These are phyloP conservation scores for Argya squamiceps DNA, from an alignment of 2,797 vertebrate genomes.

Conservation along the genomic window DNA sequence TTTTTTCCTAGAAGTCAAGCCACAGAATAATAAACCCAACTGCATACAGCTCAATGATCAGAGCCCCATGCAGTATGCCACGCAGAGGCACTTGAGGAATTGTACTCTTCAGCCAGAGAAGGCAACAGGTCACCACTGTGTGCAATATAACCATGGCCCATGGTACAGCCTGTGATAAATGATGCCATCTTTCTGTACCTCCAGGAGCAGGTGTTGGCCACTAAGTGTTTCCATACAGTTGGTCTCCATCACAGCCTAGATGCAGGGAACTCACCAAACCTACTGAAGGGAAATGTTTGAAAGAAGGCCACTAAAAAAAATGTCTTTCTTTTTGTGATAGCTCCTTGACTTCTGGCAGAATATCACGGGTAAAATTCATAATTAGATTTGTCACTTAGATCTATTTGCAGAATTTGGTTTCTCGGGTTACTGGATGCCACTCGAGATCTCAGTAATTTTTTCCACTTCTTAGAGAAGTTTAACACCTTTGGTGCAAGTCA, in stretches of 20 bases:
- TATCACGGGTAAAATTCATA: not conserved
- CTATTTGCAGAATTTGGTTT: not conserved
- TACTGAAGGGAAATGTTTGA: not conserved
- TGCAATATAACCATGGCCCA: not conserved
- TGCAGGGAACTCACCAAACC: not conserved
- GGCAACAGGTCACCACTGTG: not conserved
- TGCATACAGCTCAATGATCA: not conserved
- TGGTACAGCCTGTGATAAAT: not conserved
- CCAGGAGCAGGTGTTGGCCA: not conserved
- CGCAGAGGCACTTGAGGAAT: not conserved
- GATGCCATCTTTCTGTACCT: not conserved
- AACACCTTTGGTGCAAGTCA: not conserved
- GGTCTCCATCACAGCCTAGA: not conserved
- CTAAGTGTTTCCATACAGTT: not conserved
- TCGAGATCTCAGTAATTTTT: not conserved
- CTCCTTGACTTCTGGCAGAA: not conserved
- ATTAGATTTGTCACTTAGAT: not conserved
- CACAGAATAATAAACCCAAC: not conserved
- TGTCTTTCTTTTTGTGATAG: not conserved
- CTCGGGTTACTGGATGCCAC: not conserved
- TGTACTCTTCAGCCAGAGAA: not conserved
- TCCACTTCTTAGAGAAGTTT: not conserved
- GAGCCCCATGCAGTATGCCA: accelerated
- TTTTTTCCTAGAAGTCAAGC: not conserved
- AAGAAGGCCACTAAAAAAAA: not conserved